Evolutionary conservation across 2,113 vertebrate species (phyloP).

Genomic region (Zingel zingel): DNA sequence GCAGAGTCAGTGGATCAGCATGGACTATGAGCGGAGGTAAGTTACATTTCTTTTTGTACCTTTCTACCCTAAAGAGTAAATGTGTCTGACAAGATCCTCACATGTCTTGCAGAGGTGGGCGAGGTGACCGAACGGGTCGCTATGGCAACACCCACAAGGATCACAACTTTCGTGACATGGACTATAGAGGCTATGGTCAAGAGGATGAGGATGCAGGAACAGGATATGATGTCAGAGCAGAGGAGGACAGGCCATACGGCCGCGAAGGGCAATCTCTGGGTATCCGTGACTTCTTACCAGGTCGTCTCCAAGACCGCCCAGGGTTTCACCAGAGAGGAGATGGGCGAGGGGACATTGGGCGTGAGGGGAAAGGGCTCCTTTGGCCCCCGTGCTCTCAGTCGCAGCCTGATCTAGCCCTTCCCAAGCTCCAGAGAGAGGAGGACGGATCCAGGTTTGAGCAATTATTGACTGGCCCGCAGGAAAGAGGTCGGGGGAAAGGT

Average conservation of each 20-base stretch:
- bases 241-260: conserved; percentile 74
- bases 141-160: conserved; percentile 86
- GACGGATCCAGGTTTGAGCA: conserved; percentile 69
- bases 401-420: conserved; percentile 47
- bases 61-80: neutral
- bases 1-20: conserved; percentile 43
- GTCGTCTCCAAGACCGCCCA: conserved; percentile 52
- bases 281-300: conserved; percentile 60
- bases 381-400: conserved; percentile 59
- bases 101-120: conserved; percentile 83
- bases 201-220: conserved; percentile 72
- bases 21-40: conserved; percentile 84
- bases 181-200: conserved; percentile 84
- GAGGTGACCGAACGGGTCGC: conserved; percentile 89
- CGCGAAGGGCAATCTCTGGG: conserved; percentile 51
- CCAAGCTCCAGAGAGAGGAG: conserved; percentile 69
- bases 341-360: conserved; percentile 31
- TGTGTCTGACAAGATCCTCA: neutral
- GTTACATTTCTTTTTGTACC: neutral
- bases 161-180: conserved; percentile 92
- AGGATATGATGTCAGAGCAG: conserved; percentile 73
- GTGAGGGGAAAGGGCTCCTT: conserved; percentile 53
- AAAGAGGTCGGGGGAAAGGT: conserved; percentile 52
- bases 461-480: conserved; percentile 51
- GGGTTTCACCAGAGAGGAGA: conserved; percentile 61